A percentile compares a stretch with the other conserved stretches of the same genome.
Conservation (phyloP, 2,888 invertebrate species). For the Lepidochrysops patricia region DNA sequence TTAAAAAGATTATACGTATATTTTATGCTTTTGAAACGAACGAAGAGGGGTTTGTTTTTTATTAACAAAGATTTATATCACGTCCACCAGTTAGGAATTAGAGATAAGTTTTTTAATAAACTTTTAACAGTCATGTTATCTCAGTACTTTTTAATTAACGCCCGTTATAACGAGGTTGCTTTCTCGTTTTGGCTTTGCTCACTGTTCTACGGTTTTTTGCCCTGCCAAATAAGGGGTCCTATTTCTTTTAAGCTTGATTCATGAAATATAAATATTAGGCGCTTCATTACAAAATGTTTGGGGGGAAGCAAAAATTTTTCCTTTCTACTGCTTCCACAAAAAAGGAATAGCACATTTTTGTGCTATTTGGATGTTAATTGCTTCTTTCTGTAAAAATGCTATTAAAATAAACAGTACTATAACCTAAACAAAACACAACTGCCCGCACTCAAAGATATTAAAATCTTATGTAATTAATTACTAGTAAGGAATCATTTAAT, state of each 20-base stretch:
- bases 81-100: not conserved
- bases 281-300: too few species aligned
- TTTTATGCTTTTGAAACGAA: not conserved
- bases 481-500: too few species aligned
- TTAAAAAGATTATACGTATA: slow-evolving; percentile 15
- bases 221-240: not conserved
- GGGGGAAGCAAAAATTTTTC: too few species aligned
- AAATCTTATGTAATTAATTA: too few species aligned
- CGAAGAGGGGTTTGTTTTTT: not conserved
- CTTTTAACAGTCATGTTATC: not conserved
- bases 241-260: not conserved
- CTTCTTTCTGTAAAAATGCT: too few species aligned
- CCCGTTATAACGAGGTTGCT: not conserved
- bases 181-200: not conserved
- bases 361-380: too few species aligned
- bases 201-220: not conserved
- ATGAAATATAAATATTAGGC: not conserved
- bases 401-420: too few species aligned
- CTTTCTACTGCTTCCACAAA: too few species aligned
- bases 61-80: not conserved
- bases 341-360: too few species aligned
- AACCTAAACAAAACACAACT: too few species aligned
- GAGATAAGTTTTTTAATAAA: not conserved
- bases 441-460: too few species aligned
- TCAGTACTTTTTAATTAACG: not conserved